Conservation (phyloP, 37 sponge, comb jelly and placozoan species). For the Amphimedon queenslandica region DNA sequence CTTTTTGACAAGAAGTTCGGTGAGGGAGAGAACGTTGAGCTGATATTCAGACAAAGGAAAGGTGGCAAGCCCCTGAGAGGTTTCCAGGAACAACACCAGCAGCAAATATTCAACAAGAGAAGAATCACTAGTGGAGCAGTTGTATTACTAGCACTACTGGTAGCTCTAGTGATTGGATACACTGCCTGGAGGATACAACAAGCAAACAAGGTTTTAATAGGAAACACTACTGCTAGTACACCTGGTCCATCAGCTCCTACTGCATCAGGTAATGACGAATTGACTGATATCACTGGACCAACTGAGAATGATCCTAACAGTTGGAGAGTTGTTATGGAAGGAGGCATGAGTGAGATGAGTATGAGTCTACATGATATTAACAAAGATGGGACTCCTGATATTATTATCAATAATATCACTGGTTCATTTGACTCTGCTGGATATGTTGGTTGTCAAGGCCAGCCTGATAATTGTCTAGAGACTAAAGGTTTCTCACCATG, state of each 20-base stretch:
- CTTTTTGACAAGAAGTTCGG: neutral
- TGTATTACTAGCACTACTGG: neutral
- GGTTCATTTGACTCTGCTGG: too few relatives aligned
- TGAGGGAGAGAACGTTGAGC: neutral
- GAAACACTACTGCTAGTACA: too few relatives aligned
- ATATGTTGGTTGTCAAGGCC: neutral
- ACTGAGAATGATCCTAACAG: conserved; percentile 5
- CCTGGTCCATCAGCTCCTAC: too few relatives aligned
- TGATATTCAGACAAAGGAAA: neutral
- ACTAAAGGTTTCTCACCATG: conserved; percentile 19
- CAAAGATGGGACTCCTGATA: conserved; percentile 46
- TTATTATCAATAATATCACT: neutral
- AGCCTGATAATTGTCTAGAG: neutral
- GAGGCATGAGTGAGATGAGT: conserved; percentile 29
- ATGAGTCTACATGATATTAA: conserved; percentile 50
- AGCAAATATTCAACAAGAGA: neutral
- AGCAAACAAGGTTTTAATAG: neutral
- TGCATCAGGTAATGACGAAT: too few relatives aligned
- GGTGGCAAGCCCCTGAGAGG: too few relatives aligned
- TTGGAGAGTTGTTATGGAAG: conserved; percentile 27
- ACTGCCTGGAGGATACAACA: neutral
- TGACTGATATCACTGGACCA: too few relatives aligned
- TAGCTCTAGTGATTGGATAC: neutral
- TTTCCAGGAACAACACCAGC: neutral
- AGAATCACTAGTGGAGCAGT: too few relatives aligned